Evolutionary conservation across 1,140 invertebrate species (phyloP).

Genomic region (Brachionus asplanchnoidis): DNA sequence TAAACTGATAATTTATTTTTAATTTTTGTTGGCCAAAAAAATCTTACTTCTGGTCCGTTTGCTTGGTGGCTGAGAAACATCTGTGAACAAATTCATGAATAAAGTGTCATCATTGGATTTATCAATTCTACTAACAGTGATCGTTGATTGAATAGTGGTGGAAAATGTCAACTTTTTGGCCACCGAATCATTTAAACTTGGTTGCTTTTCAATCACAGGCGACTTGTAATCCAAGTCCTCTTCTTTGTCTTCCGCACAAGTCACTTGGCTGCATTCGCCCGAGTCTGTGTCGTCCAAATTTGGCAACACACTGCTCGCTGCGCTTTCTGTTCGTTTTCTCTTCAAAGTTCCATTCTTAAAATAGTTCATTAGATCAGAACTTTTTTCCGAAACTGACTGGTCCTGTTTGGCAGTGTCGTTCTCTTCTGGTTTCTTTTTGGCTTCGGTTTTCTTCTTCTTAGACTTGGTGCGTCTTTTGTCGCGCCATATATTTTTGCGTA

Average conservation of each 20-base stretch:
- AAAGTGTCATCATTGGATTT: not conserved
- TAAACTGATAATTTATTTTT: not conserved
- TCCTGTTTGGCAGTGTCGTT: not conserved
- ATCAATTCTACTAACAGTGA: not conserved
- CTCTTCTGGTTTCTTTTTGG: not conserved
- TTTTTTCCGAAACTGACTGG: not conserved
- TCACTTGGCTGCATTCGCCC: too few species aligned
- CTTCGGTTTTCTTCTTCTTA: not conserved
- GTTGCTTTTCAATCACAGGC: not conserved
- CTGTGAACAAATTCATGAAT: not conserved
- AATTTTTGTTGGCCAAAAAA: not conserved
- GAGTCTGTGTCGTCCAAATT: not conserved
- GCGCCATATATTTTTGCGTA: not conserved
- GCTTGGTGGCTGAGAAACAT: not conserved
- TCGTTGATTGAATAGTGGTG: not conserved
- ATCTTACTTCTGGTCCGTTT: constrained; percentile 14
- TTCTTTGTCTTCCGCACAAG: not conserved
- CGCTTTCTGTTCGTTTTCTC: not conserved
- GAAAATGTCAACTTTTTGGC: not conserved
- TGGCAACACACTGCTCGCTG: not conserved
- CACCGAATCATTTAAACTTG: not conserved
- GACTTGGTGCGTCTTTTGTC: not conserved
- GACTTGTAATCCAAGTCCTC: not conserved
- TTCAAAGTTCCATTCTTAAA: not conserved
- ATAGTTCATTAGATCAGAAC: not conserved